Evolutionary conservation across 2,113 vertebrate genomes (phyloP).

Genomic region (Papio anubis): DNA sequence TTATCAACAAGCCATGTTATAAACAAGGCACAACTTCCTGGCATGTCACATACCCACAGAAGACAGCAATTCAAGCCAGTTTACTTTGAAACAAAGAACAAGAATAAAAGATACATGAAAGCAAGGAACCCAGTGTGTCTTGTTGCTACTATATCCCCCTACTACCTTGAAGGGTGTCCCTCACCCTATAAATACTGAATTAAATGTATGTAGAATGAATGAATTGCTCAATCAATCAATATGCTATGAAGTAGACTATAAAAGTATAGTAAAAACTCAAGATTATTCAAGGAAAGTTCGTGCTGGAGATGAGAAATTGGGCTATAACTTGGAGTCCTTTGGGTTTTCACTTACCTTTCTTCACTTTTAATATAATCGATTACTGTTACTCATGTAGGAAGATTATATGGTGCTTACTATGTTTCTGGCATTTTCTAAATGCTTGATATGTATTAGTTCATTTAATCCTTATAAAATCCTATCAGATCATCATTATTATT

Average conservation of each 20-base stretch:
- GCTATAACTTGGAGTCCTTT: accelerated
- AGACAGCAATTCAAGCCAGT: background rate
- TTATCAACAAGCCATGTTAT: background rate
- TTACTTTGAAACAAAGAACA: background rate
- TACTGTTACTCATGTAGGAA: accelerated
- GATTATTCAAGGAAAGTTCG: background rate
- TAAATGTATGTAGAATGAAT: background rate
- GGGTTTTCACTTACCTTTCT: too few relatives aligned
- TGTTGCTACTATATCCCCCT: background rate
- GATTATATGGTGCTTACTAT: accelerated
- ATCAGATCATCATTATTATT: background rate
- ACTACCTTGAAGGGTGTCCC: background rate
- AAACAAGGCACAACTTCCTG: background rate
- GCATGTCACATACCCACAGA: accelerated
- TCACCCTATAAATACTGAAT: background rate
- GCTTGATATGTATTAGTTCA: background rate
- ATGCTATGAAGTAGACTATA: background rate
- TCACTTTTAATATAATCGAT: too few relatives aligned
- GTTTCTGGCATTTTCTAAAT: background rate
- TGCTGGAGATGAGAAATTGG: background rate
- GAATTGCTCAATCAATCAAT: too few relatives aligned
- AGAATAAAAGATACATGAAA: background rate
- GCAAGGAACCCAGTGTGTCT: background rate
- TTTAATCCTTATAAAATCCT: background rate
- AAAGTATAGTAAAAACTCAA: background rate